Evolutionary conservation across 2,797 vertebrate genomes (phyloP).

Genomic region (Urosaurus nigricauda): DNA sequence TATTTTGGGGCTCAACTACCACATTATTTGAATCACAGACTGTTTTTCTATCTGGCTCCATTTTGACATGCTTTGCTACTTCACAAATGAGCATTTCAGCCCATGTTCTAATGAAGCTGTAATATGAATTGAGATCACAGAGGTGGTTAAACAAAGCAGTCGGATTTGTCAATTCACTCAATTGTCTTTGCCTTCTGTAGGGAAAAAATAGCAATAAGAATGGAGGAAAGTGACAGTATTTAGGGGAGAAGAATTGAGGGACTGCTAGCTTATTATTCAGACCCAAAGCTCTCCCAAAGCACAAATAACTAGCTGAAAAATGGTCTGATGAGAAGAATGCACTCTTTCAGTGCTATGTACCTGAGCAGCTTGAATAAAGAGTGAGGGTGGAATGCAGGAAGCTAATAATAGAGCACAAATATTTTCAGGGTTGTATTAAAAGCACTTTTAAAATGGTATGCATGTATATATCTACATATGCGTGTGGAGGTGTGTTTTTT

Average conservation of each 20-base stretch:
- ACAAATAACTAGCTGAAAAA: constrained; percentile 38
- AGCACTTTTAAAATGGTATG: constrained; percentile 55
- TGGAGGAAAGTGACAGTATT: background rate
- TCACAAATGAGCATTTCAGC: constrained; percentile 47
- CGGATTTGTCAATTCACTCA: constrained; percentile 42
- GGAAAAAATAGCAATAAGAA: constrained; percentile 64
- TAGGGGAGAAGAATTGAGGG: constrained; percentile 30
- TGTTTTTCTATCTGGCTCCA: fast-evolving
- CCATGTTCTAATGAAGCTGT: constrained; percentile 28
- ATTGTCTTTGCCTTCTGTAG: constrained; percentile 44
- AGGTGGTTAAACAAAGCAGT: constrained; percentile 56
- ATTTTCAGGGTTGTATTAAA: constrained; percentile 42
- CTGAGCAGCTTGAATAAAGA: constrained; percentile 39
- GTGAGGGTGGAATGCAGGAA: constrained; percentile 5
- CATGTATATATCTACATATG: background rate
- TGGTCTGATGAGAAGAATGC: constrained; percentile 47
- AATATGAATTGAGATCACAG: constrained; percentile 41
- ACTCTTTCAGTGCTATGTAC: background rate
- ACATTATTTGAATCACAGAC: constrained; percentile 17
- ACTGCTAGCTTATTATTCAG: constrained; percentile 20
- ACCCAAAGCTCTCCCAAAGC: constrained; percentile 33
- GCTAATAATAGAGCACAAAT: constrained; percentile 62
- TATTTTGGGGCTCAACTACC: constrained; percentile 43
- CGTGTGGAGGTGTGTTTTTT: too few species aligned
- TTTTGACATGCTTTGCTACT: constrained; percentile 47